Evolutionary conservation across 1,140 invertebrate genomes (phyloP), one percentile per base, ranked within the genome.

Genomic region (Hylyphantes graminicola): DNA sequence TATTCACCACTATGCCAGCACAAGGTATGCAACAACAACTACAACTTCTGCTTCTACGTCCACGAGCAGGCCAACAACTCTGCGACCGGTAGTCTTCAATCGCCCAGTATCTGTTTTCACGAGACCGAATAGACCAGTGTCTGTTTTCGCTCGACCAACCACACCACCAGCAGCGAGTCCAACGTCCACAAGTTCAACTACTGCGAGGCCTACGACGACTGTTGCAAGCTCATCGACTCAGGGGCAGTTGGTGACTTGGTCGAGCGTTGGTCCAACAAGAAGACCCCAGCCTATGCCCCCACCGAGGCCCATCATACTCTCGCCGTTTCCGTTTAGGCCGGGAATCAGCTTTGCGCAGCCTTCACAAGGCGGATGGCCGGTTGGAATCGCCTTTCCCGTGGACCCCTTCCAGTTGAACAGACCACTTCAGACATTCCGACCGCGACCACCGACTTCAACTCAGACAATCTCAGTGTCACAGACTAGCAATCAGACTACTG

Each of bases 231-330:
- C 51, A 7, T 54, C 70, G 7, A n/a, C 68, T 10, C 17, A n/a
- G 35, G 51, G n/a, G 8, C 80, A 83, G 53, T 51, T 85, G 2
- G 73, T 85, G 35, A 85, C 82, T 0, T 85, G 82, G 82, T 74
- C 82, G 11, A 68, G 73, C n/a, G 74, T 85, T 7, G 65, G 82
- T 11, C 82, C 82, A 12, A 85, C 74, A 0, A 85, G 74, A 70
- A 67, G 35, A 1, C 72, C 75, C 0, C 74, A 63, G 11, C 35
- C 65, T 6, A 13, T 81, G 11, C 63, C 64, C 11, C 61, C 61
- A 13, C 73, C 68, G 19, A 63, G 82, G 0, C 82, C 82, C n/a
- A 77, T 77, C 15, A 70, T 76, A 17, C 21, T 85, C 0, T 51
- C 61, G 4, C 73, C 73, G 10, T 85, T 85, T 59, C 82, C 82